Evolutionary conservation across 2,888 invertebrate species (phyloP).

Genomic region (Chloroclystis v-ata): DNA sequence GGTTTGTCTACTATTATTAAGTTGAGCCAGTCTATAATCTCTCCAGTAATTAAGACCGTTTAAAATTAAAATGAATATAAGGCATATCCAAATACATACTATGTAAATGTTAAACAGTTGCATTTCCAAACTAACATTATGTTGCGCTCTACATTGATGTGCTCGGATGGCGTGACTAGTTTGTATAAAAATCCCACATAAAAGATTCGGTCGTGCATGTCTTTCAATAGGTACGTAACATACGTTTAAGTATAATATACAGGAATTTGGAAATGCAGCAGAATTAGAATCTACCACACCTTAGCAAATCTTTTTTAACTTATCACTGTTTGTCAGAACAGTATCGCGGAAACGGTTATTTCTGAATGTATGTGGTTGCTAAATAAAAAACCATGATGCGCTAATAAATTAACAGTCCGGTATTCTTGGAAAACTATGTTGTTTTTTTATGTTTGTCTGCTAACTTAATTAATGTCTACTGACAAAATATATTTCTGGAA

Average conservation of each 20-base stretch:
- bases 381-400: slow-evolving; percentile 4
- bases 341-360: neutral
- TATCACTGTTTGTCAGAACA: too few relatives aligned
- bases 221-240: slow-evolving; percentile 31
- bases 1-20: too few relatives aligned
- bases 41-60: neutral
- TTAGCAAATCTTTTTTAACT: too few relatives aligned
- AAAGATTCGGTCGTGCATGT: slow-evolving; percentile 48
- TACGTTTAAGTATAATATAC: slow-evolving; percentile 18
- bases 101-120: neutral
- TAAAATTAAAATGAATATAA: too few relatives aligned
- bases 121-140: slow-evolving; percentile 1
- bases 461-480: too few relatives aligned
- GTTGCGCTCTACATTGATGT: slow-evolving; percentile 27
- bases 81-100: too few relatives aligned
- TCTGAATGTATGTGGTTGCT: neutral
- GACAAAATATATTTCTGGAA: too few relatives aligned
- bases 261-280: slow-evolving; percentile 35
- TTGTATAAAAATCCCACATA: slow-evolving; percentile 43
- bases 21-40: too few relatives aligned
- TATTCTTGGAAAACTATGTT: too few relatives aligned
- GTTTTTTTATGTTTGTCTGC: too few relatives aligned
- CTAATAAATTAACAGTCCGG: slow-evolving; percentile 6
- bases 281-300: slow-evolving; percentile 32
- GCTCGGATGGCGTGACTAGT: slow-evolving; percentile 38